Percentiles rank a stretch among this genome's conserved stretches.
These are phyloP conservation scores for Ceratoteleas bidentatus DNA, from an alignment of 1,140 invertebrate genomes.

Conservation along the genomic window DNA sequence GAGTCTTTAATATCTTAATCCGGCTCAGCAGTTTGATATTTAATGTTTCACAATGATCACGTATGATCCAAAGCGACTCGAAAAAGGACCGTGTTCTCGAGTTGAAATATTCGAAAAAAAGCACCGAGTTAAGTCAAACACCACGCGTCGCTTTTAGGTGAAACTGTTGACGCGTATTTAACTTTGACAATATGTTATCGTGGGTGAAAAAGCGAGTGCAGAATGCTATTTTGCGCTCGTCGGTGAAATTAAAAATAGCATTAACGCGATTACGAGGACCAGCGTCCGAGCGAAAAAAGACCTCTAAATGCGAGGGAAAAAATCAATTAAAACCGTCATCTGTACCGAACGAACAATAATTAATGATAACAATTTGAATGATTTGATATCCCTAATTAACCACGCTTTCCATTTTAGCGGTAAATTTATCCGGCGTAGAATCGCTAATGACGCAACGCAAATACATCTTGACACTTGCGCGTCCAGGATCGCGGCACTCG, in stretches of 20 bases:
- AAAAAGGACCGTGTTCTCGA: constrained; percentile 11
- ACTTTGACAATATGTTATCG: constrained; percentile 33
- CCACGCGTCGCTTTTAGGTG: constrained; percentile 5
- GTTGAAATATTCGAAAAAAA: constrained; percentile 22
- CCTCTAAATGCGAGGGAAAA: not conserved
- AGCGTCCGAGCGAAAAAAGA: not conserved
- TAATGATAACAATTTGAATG: constrained; percentile 1
- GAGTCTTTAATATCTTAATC: not conserved
- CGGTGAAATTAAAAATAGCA: constrained; percentile 15
- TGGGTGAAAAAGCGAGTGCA: constrained; percentile 9
- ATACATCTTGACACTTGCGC: constrained; percentile 9
- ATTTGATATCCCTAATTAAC: constrained; percentile 9
- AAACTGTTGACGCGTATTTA: constrained; percentile 28
- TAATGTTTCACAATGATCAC: constrained; percentile 12
- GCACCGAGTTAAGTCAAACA: constrained; percentile 3
- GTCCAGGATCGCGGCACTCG: not conserved
- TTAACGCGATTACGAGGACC: constrained; percentile 8
- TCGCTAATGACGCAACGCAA: constrained; percentile 3
- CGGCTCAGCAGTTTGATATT: constrained; percentile 16
- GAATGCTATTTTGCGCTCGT: constrained; percentile 4
- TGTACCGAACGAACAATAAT: not conserved
- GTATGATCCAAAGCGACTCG: constrained; percentile 12
- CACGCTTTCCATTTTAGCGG: constrained; percentile 5
- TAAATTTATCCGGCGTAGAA: constrained; percentile 6
- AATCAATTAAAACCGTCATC: not conserved